Evolutionary conservation across 2,797 vertebrate genomes (phyloP), one percentile per base, ranked within the genome.

Genomic region (Margarornis squamiger): DNA sequence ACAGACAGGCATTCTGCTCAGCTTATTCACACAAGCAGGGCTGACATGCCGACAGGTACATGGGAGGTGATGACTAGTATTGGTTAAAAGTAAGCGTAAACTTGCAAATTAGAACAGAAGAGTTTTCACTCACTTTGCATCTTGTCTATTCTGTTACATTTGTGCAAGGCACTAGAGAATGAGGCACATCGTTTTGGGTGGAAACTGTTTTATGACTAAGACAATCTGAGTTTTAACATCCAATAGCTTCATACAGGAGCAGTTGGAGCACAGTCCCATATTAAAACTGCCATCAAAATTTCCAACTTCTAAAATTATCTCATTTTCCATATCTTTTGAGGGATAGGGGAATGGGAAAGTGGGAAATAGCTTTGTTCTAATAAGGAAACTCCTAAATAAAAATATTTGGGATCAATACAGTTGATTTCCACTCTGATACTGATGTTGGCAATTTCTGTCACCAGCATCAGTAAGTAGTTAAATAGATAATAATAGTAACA

Each of bases 121-220:
- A 70, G 32, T 3, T 83, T 84, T 75, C 62, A 67, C 63, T 92
- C 59, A n/a, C 70, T 96, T 55, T 49, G 34, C 79, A 81, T 91
- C 73, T 66, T 52, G 52, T 62, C 74, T 48, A 49, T 85, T 43
- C 41, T 34, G 45, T 43, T 38, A 85, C 4, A 10, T 38, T 52
- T 74, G 84, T 78, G 94, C 90, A 97, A 94, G 93, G 93, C 91
- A 97, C 94, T 90, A 84, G 38, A 92, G 68, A 92, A 91, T 95
- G 46, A 97, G 92, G 84, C 95, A 96, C 94, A 34, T 39, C 29
- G 46, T 90, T 91, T 48, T 54, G 52, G 45, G 77, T 74, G 49
- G 92, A 80, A 94, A 95, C 17, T 1, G 0, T 66, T 75, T 17
- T 36, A 61, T 22, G 63, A 75, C 54, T 46, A 36, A n/a, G 52